Conservation (phyloP, 2,797 vertebrate genomes). For the Halcyon badia region DNA sequence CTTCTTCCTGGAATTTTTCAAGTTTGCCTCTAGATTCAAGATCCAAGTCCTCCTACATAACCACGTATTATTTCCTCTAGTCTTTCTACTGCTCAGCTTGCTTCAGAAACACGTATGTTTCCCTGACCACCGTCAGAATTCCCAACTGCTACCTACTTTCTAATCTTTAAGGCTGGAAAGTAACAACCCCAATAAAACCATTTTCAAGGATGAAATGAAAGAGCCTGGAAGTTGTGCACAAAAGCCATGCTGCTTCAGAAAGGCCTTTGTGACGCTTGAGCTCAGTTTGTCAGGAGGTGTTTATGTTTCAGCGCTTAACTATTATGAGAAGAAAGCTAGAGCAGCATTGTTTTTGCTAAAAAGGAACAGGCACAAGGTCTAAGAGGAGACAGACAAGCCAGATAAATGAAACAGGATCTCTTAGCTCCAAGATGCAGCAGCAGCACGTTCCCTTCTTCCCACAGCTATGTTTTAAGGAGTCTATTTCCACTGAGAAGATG, state of each 20-base stretch:
- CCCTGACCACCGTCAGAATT: background rate
- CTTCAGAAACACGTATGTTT: background rate
- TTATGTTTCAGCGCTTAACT: background rate
- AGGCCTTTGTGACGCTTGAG: background rate
- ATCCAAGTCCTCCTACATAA: background rate
- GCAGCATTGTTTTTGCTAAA: background rate
- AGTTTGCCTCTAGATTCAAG: background rate
- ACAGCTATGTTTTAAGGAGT: background rate
- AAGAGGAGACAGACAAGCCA: background rate
- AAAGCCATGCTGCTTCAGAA: background rate
- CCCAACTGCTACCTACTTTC: background rate
- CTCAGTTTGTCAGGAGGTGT: background rate
- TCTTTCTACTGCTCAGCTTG: background rate
- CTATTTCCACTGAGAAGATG: background rate
- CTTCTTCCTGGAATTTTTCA: background rate
- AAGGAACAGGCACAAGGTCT: background rate
- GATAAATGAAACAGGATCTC: background rate
- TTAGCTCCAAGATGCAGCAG: background rate
- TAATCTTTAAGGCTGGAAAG: background rate
- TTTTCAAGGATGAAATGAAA: background rate
- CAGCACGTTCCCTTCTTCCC: background rate
- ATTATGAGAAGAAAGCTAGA: background rate
- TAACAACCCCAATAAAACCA: background rate
- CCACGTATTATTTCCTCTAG: background rate
- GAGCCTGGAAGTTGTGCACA: background rate